A percentile compares a stretch with the other conserved stretches of the same genome.
These are phyloP conservation scores for Xiphorhynchus erythropygius DNA, from an alignment of 2,797 vertebrate species.

Conservation along the genomic window DNA sequence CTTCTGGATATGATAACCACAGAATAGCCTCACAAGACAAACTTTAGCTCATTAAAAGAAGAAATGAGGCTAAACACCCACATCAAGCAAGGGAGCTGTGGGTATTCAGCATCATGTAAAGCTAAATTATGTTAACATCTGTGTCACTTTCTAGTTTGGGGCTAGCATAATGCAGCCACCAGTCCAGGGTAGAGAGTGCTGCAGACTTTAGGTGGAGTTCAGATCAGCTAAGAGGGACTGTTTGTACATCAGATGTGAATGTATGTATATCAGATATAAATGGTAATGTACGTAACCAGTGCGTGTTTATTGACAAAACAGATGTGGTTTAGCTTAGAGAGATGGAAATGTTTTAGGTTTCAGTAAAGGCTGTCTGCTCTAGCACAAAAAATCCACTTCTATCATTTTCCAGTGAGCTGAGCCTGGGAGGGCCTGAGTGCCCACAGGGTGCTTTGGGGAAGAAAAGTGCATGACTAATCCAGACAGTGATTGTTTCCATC, in stretches of 20 bases:
- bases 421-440: not conserved
- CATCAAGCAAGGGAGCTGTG: not conserved
- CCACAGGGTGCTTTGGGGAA: accelerated
- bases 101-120: not conserved
- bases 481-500: not conserved
- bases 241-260: not conserved
- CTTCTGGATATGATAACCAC: not conserved
- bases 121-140: not conserved
- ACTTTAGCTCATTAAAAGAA: not conserved
- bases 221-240: not conserved
- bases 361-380: not conserved
- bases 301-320: not conserved
- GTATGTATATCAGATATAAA: not conserved
- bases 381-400: not conserved
- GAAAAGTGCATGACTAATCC: not conserved
- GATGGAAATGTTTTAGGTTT: not conserved
- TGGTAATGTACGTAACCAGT: not conserved
- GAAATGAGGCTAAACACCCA: not conserved
- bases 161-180: not conserved
- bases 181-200: not conserved
- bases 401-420: not conserved
- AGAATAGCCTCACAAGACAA: not conserved
- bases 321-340: not conserved
- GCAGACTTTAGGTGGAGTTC: not conserved
- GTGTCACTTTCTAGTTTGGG: not conserved